Base-by-base conservation (phyloP, 2,113 vertebrate genomes). In the Nyctereutes procyonoides region DNA sequence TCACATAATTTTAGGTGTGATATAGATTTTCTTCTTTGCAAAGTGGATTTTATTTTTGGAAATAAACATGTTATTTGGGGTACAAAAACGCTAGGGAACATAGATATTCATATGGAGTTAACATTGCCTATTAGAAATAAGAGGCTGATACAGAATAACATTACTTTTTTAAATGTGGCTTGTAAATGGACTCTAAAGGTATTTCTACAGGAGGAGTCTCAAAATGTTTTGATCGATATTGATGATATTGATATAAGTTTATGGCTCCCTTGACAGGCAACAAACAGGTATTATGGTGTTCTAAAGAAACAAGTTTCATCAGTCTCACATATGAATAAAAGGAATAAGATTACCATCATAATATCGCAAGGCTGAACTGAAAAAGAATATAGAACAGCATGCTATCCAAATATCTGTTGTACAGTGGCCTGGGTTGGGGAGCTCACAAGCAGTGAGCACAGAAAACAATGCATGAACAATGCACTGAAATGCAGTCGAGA, bases 21-120 rank as follows among this genome's bases (percentile, higher is more conserved):
- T 73, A 28, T 0, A 83, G 79, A 93, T 86, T 67, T 82, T 88
- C 81, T 85, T 79, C 22, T 65, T 86, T 82, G 95, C 20, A 86
- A 26, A 83, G 58, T 24, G 9, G 12, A 81, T 67, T 87, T 95
- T 93, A 81, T 82, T 95, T 96, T 93, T 35, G 35, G 76, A 84
- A 88, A 71, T 67, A 77, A 71, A 77, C 79, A 73, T 48, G 67
- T 65, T 77, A 83, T 63, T 90, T n/a, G 15, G 16, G 95, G 88
- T 74, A 22, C 67, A 90, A 62, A 88, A 73, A 71, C 11, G 77
- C 35, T 28, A 56, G 60, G 51, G 17, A 5, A 43, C 8, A 7
- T 35, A 74, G 43, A 58, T 19, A 77, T 73, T 86, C 67, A 15
- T 5, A 51, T 10, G 30, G 82, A 3, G 38, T 82, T 74, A 83